Evolutionary conservation across 92 coral and sea anemone species (phyloP).

Genomic region (Pocillopora grandis): DNA sequence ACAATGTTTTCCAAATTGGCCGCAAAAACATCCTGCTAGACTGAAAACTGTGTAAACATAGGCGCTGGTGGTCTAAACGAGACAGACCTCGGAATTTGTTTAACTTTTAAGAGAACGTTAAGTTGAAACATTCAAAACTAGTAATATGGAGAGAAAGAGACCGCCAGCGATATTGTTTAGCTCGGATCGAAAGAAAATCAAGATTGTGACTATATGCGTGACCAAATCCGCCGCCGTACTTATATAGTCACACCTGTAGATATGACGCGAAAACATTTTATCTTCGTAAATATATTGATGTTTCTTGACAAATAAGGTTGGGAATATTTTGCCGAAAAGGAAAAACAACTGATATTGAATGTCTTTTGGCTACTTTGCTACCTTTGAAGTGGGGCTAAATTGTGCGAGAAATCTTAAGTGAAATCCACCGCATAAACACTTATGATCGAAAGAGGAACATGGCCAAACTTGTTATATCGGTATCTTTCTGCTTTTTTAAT

Average conservation of each 20-base stretch:
- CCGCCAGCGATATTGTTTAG: background rate
- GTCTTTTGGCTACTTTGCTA: background rate
- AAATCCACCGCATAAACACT: background rate
- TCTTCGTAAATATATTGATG: conserved; percentile 7
- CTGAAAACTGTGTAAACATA: background rate
- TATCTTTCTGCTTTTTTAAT: background rate
- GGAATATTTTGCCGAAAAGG: background rate
- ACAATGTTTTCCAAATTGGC: background rate
- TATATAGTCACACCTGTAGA: background rate
- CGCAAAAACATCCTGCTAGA: background rate
- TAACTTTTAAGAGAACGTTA: background rate
- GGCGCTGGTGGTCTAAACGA: background rate
- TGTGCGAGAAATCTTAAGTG: background rate
- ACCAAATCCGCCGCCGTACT: background rate
- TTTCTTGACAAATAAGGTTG: background rate
- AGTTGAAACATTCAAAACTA: background rate
- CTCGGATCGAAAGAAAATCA: conserved; percentile 4
- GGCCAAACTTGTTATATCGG: background rate
- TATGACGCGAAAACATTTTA: background rate
- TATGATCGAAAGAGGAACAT: background rate
- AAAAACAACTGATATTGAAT: conserved; percentile 1
- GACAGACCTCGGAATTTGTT: too few species aligned
- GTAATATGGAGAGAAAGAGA: background rate
- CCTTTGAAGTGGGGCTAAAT: background rate
- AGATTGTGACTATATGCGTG: background rate